These are phyloP conservation scores for Popillia japonica DNA, from an alignment of 1,140 invertebrate genomes.

Conservation along the genomic window DNA sequence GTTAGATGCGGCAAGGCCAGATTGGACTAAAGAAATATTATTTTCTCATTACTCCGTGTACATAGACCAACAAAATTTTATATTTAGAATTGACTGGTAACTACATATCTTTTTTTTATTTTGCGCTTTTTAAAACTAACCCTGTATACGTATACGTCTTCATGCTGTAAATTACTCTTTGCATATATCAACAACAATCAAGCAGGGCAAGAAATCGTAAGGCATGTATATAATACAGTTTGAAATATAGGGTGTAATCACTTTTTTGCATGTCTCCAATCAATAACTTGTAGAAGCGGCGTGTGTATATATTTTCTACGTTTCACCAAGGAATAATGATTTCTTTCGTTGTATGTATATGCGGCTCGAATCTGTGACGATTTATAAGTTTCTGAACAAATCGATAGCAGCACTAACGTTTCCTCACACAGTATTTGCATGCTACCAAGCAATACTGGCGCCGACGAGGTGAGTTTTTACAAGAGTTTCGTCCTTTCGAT, in stretches of 20 bases:
- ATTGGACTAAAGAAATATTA: too few relatives aligned
- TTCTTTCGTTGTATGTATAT: neutral
- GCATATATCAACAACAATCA: too few relatives aligned
- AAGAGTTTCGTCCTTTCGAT: conserved; percentile 22
- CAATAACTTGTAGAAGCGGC: conserved; percentile 37
- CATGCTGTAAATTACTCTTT: too few relatives aligned
- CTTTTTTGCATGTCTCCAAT: conserved; percentile 41
- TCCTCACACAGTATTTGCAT: conserved; percentile 18
- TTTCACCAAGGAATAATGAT: conserved; percentile 20
- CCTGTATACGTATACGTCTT: too few relatives aligned
- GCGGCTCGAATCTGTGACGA: conserved; percentile 16
- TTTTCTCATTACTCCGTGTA: too few relatives aligned
- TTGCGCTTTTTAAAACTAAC: too few relatives aligned
- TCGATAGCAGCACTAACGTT: neutral
- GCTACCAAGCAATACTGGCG: conserved; percentile 12
- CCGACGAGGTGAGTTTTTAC: conserved; percentile 7
- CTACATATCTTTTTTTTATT: too few relatives aligned
- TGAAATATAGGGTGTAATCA: conserved; percentile 28
- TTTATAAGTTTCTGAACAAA: conserved; percentile 20
- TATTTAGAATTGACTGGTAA: too few relatives aligned
- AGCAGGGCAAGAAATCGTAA: neutral
- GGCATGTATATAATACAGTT: neutral
- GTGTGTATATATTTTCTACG: conserved; percentile 28
- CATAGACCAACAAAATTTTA: too few relatives aligned
- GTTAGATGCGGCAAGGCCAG: too few relatives aligned